These are phyloP conservation scores for Sphenodon punctatus DNA, from an alignment of 2,797 vertebrate genomes.

Conservation along the genomic window DNA sequence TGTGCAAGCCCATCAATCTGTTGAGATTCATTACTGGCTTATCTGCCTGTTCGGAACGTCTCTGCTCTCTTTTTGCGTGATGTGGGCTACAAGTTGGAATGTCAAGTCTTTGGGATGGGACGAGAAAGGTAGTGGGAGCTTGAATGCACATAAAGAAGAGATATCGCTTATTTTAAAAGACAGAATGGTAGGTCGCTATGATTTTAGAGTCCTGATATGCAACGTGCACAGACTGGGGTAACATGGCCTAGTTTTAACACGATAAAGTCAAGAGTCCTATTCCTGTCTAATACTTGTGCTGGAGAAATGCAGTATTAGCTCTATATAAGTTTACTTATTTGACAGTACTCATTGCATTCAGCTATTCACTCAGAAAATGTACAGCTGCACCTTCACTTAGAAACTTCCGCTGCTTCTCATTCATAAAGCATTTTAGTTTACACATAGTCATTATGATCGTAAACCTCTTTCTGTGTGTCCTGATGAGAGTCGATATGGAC, in stretches of 20 bases:
- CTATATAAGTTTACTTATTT: background rate
- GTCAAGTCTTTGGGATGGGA: background rate
- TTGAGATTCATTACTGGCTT: background rate
- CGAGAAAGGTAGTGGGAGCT: background rate
- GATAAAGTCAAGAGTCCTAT: background rate
- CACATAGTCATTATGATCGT: too few species aligned
- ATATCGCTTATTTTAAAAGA: background rate
- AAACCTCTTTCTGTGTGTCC: too few species aligned
- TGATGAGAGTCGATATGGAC: too few species aligned
- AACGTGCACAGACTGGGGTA: background rate
- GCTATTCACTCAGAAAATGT: background rate
- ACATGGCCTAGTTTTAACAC: background rate
- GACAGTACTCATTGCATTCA: background rate
- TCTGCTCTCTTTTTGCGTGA: background rate
- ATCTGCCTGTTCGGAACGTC: background rate
- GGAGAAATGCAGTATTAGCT: too few species aligned
- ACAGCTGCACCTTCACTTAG: background rate
- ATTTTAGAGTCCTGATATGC: background rate
- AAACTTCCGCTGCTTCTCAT: background rate
- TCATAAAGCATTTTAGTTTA: too few species aligned
- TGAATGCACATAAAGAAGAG: background rate
- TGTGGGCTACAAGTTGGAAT: background rate
- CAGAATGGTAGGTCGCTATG: background rate
- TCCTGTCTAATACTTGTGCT: background rate
- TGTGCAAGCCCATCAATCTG: background rate